Conservation (phyloP, 1,140 invertebrate genomes). For the Drosophila elegans region DNA sequence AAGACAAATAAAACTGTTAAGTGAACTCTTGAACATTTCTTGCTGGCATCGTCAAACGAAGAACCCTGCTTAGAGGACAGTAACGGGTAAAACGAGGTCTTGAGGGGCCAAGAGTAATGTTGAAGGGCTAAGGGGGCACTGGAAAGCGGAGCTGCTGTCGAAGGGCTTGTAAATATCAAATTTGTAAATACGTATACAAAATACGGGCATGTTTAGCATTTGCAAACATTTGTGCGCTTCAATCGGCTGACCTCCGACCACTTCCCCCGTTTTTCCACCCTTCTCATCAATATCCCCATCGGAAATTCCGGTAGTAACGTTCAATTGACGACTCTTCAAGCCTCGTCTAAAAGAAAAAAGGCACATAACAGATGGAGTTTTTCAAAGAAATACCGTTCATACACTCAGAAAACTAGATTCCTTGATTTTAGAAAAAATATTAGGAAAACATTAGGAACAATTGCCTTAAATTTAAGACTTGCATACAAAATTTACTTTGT, state of each 20-base stretch:
- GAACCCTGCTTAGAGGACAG: constrained; percentile 25
- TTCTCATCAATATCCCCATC: constrained; percentile 1
- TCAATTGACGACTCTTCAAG: constrained; percentile 20
- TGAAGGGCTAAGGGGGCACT: constrained; percentile 30
- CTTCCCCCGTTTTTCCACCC: constrained; percentile 7
- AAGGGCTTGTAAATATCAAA: constrained; percentile 80
- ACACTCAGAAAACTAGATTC: no score
- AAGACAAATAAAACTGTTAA: constrained; percentile 82
- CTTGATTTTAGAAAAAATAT: no score
- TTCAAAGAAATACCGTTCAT: background rate
- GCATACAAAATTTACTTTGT: no score
- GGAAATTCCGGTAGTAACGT: constrained; percentile 21
- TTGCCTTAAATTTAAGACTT: no score
- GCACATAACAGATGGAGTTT: constrained; percentile 3
- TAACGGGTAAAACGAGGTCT: background rate
- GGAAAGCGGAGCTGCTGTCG: constrained; percentile 2
- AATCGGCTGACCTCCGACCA: constrained; percentile 23
- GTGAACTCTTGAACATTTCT: constrained; percentile 76
- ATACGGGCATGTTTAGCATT: constrained; percentile 80
- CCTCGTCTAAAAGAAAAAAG: background rate
- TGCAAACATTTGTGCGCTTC: constrained; percentile 67
- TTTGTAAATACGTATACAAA: constrained; percentile 77
- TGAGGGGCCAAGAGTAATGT: background rate
- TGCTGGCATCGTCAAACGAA: constrained; percentile 45
- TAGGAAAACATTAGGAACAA: no score